Conservation (phyloP, 2,797 vertebrate species). For the Serranus cabrilla region DNA sequence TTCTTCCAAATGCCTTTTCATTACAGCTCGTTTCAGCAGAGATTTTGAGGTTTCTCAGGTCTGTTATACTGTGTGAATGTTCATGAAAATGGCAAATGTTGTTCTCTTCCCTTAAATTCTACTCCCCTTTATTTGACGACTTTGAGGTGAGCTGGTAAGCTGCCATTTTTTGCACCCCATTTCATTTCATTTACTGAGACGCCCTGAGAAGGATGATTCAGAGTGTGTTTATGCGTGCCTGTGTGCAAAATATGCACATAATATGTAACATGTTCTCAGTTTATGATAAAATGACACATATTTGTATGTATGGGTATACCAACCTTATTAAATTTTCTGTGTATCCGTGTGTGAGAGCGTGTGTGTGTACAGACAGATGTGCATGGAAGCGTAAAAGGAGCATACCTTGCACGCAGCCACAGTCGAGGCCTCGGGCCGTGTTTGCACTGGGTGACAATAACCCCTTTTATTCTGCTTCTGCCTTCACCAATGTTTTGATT, state of each 20-base stretch:
- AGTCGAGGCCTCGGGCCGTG: conserved; percentile 81
- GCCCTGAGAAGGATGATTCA: conserved; percentile 67
- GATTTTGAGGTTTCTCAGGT: conserved; percentile 38
- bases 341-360: conserved; percentile 27
- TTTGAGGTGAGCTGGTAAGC: conserved; percentile 62
- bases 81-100: conserved; percentile 64
- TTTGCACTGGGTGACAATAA: conserved; percentile 92
- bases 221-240: conserved; percentile 34
- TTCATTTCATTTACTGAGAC: conserved; percentile 85
- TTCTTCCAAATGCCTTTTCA: conserved; percentile 41
- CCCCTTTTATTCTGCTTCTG: conserved; percentile 88
- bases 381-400: conserved; percentile 73
- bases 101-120: conserved; percentile 78
- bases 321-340: conserved; percentile 60
- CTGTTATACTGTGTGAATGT: conserved; percentile 26
- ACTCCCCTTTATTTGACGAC: conserved; percentile 83
- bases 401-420: conserved; percentile 80
- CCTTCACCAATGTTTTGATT: conserved; percentile 94
- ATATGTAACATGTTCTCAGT: conserved; percentile 50
- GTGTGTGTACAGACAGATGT: conserved; percentile 67
- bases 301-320: conserved; percentile 52
- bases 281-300: conserved; percentile 59
- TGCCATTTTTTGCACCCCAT: conserved; percentile 83
- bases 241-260: conserved; percentile 44
- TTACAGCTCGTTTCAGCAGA: conserved; percentile 44